Evolutionary conservation across 1,140 invertebrate species (phyloP).

Genomic region (Neuroterus valhalla): DNA sequence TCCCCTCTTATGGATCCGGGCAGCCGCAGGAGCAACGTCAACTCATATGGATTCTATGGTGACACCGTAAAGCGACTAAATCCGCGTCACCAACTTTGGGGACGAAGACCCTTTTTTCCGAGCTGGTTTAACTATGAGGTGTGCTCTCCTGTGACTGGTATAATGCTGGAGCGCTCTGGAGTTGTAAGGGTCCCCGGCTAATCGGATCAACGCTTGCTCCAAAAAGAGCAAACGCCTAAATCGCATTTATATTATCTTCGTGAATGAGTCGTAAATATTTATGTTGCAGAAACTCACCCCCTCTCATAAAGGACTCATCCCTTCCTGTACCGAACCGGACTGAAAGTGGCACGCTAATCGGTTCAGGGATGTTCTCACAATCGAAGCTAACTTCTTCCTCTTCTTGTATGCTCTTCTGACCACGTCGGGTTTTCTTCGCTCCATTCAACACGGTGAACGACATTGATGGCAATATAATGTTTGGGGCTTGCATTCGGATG

Average conservation of each 20-base stretch:
- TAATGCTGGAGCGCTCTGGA: constrained; percentile 14
- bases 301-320: neutral
- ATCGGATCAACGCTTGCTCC: constrained; percentile 56
- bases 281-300: constrained; percentile 62
- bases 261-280: constrained; percentile 76
- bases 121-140: constrained; percentile 39
- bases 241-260: constrained; percentile 75
- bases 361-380: constrained; percentile 68
- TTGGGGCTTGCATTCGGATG: constrained; percentile 18
- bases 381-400: constrained; percentile 55
- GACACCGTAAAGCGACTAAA: constrained; percentile 52
- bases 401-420: neutral
- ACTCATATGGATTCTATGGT: constrained; percentile 44
- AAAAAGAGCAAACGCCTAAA: constrained; percentile 76
- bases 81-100: constrained; percentile 51
- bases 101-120: constrained; percentile 48
- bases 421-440: constrained; percentile 21
- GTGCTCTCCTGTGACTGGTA: constrained; percentile 26
- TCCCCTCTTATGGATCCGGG: constrained; percentile 34
- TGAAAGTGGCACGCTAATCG: constrained; percentile 70
- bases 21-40: constrained; percentile 46
- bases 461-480: constrained; percentile 22
- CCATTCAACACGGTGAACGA: constrained; percentile 16
- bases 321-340: constrained; percentile 38
- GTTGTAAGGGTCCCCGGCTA: constrained; percentile 37